Conservation (phyloP, 2,888 invertebrate genomes). For the Pterostichus niger region DNA sequence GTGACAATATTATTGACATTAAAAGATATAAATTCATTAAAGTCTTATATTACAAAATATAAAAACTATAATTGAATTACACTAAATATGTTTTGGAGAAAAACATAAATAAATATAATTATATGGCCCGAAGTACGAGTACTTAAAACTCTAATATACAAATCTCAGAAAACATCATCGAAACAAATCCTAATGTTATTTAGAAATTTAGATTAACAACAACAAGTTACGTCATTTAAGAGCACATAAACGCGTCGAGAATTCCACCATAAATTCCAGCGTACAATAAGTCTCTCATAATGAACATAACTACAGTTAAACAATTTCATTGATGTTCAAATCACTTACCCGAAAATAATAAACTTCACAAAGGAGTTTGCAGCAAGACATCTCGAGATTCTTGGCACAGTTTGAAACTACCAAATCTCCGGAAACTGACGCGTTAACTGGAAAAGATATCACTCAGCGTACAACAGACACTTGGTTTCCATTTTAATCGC, state of each 20-base stretch:
- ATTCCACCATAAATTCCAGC: background rate
- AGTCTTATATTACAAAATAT: too few species aligned
- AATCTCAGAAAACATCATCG: too few species aligned
- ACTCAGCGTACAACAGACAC: background rate
- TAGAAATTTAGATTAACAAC: too few species aligned
- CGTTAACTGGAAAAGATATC: slow-evolving; percentile 24
- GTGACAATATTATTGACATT: too few species aligned
- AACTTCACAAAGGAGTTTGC: slow-evolving; percentile 30
- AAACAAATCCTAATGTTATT: too few species aligned
- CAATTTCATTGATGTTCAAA: slow-evolving; percentile 25
- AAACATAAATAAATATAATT: too few species aligned
- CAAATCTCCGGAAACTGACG: background rate
- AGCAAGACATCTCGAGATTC: slow-evolving; percentile 30
- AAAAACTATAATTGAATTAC: too few species aligned
- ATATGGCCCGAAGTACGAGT: too few species aligned
- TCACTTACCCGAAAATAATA: slow-evolving; percentile 45
- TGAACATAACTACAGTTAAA: slow-evolving; percentile 15
- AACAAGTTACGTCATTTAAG: too few species aligned
- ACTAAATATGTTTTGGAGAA: too few species aligned
- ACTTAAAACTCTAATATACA: too few species aligned
- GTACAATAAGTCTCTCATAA: slow-evolving; percentile 14
- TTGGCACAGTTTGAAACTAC: slow-evolving; percentile 4
- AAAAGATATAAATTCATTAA: too few species aligned
- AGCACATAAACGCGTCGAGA: background rate
- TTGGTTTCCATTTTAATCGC: slow-evolving; percentile 27